phyloP scores from a whole-genome alignment of 1,140 invertebrate genomes.

The Caenorhabditis latens region DNA sequence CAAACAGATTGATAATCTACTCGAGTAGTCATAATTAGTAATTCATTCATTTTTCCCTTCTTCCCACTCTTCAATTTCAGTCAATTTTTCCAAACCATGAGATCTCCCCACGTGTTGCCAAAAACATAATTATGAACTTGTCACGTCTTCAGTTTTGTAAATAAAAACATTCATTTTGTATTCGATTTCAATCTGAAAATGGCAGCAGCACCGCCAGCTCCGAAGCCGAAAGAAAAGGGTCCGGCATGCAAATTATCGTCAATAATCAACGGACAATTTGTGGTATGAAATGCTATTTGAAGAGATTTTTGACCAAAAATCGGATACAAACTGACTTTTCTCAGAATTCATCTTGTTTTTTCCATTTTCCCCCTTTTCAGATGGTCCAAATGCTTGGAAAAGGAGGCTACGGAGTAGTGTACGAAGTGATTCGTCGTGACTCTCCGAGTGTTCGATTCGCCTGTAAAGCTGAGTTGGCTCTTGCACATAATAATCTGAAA shows the following conservation, averaged over 20 bases:
- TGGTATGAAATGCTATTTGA: background rate
- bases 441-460: slow-evolving; percentile 23
- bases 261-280: slow-evolving; percentile 45
- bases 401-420: slow-evolving; percentile 58
- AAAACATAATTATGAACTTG: slow-evolving; percentile 27
- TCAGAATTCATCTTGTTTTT: background rate
- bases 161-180: slow-evolving; percentile 11
- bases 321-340: background rate
- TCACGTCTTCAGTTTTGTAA: background rate
- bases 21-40: slow-evolving; percentile 14
- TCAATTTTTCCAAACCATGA: background rate
- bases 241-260: slow-evolving; percentile 32
- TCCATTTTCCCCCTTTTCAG: background rate
- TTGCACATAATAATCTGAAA: slow-evolving; percentile 45
- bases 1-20: slow-evolving; percentile 1
- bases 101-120: slow-evolving; percentile 40
- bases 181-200: background rate
- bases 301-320: no score
- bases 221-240: slow-evolving; percentile 24
- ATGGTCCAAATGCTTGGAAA: slow-evolving; percentile 51
- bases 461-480: slow-evolving; percentile 26
- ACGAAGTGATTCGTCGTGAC: slow-evolving; percentile 18
- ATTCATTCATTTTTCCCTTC: slow-evolving; percentile 1
- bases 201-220: slow-evolving; percentile 5
- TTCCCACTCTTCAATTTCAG: background rate